Conservation (phyloP, 2,797 vertebrate species). For the Helarctos malayanus region DNA sequence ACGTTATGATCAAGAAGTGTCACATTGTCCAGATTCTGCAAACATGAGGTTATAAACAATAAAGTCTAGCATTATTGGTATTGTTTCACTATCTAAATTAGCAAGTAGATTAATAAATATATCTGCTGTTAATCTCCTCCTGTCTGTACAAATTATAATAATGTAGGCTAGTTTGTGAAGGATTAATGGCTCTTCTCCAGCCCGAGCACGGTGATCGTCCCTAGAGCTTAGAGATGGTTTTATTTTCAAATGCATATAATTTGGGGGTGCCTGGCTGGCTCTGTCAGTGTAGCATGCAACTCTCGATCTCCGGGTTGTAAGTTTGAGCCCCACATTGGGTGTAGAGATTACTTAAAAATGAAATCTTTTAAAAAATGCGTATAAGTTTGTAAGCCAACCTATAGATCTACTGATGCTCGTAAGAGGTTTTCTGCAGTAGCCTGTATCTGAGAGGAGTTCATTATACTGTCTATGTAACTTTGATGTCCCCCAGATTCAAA, state of each 20-base stretch:
- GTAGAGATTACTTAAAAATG: not conserved
- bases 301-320: not conserved
- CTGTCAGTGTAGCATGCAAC: not conserved
- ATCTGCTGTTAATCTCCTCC: slow-evolving; percentile 84
- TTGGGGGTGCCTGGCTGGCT: not conserved
- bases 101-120: slow-evolving; percentile 83
- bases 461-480: slow-evolving; percentile 45
- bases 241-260: slow-evolving; percentile 46
- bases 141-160: slow-evolving; percentile 68
- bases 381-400: slow-evolving; percentile 24
- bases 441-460: slow-evolving; percentile 1
- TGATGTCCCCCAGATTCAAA: slow-evolving; percentile 28
- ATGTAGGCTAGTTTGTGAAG: slow-evolving; percentile 81
- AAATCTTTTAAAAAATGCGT: not conserved
- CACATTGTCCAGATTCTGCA: slow-evolving; percentile 58
- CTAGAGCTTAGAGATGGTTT: slow-evolving; percentile 52
- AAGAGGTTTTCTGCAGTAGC: not conserved
- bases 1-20: slow-evolving; percentile 41
- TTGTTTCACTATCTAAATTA: slow-evolving; percentile 64
- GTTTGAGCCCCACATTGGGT: not conserved
- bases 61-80: not conserved
- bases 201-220: slow-evolving; percentile 78
- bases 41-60: slow-evolving; percentile 25
- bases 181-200: slow-evolving; percentile 83
- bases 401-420: not conserved